Evolutionary conservation across 1,140 invertebrate genomes (phyloP), one percentile per base, ranked within the genome.

Genomic region (Rhagoletis pomonella): DNA sequence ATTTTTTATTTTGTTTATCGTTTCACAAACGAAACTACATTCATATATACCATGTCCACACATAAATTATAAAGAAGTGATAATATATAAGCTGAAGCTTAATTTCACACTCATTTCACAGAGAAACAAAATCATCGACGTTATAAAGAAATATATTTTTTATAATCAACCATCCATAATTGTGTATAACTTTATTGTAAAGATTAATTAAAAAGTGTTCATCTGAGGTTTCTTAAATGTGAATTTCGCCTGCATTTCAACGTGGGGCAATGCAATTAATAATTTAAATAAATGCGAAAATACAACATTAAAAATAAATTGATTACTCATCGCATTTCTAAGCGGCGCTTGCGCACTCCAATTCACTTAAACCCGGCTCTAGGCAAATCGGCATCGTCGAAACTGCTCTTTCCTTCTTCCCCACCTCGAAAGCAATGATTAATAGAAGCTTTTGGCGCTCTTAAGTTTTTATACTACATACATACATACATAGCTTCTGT

Each of bases 241-340:
- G 29, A 29, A 29, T 29, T 29, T 29, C 1, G 29, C 29, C 29
- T 29, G 29, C 29, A 29, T 29, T 29, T 62, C 12, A 17, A 62
- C 17, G 60, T 14, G n/a, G 17, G 17, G 17, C 17, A 62, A 62
- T 55, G 60, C 12, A 62, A 62, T 62, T 62, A 17, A n/a, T n/a
- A 62, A 17, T 62, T 62, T 14, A 9, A 62, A 62, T 17, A 62
- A 62, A 14, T 7, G 5, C 50, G 50, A 55, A 55, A 62, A 62
- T 62, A 62, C 60, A 62, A 9, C 5, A 55, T 10, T 47, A 55
- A 81, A 47, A 55, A 55, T 29, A 58, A 10, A 77, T 19, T 81
- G 47, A 81, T 81, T 81, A 81, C 47, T 81, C 73, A 81, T 81
- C 44, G 73, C n/a, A 4, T 1, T 50, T 29, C 29, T 58, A 81